Conservation (phyloP, 2,797 vertebrate genomes). For the Amphiprion clarkii region DNA sequence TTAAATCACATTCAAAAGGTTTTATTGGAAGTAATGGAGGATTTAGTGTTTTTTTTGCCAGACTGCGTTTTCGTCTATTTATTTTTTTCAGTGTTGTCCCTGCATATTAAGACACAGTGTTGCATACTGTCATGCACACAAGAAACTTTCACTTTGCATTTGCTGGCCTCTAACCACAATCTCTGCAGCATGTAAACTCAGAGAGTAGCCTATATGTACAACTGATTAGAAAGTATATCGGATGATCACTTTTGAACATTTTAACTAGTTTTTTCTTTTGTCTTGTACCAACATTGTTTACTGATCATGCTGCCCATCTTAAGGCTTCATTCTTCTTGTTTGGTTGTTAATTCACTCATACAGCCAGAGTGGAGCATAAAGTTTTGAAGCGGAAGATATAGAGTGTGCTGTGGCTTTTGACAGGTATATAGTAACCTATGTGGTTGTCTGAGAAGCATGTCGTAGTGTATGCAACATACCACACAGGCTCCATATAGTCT, state of each 20-base stretch:
- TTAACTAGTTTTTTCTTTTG: neutral
- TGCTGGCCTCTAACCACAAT: constrained; percentile 36
- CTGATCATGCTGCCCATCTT: neutral
- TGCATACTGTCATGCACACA: neutral
- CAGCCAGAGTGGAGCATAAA: neutral
- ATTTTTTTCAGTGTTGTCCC: neutral
- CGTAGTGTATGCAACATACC: constrained; percentile 28
- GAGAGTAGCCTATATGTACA: neutral
- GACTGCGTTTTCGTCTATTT: neutral
- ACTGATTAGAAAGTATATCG: neutral
- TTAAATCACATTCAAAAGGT: constrained; percentile 16
- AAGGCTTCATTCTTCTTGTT: neutral
- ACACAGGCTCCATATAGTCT: constrained; percentile 29
- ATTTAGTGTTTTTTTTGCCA: neutral
- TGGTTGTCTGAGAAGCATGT: constrained; percentile 55
- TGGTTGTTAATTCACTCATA: neutral
- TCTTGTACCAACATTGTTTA: neutral
- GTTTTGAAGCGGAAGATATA: constrained; percentile 24
- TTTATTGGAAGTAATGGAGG: constrained; percentile 12
- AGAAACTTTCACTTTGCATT: constrained; percentile 45
- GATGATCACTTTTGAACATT: neutral
- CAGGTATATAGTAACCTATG: constrained; percentile 59
- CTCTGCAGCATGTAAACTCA: constrained; percentile 13
- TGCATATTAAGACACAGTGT: neutral
- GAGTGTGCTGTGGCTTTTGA: constrained; percentile 64